Evolutionary conservation across 2,888 invertebrate species (phyloP).

Genomic region (Hydrotaea cyrtoneurina): DNA sequence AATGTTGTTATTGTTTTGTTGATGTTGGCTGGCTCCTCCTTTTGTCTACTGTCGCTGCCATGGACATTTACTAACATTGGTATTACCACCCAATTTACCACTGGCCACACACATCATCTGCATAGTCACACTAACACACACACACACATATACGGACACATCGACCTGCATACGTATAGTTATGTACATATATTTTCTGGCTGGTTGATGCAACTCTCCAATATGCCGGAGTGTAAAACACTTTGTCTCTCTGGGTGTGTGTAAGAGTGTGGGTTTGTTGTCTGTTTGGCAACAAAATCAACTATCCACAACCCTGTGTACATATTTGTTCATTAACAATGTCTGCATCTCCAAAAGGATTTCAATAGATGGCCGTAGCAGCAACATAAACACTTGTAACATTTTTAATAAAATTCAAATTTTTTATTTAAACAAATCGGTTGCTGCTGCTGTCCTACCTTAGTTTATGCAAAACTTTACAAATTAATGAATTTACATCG

Average conservation of each 20-base stretch:
- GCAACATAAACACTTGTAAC: constrained; percentile 14
- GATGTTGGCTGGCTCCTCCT: constrained; percentile 23
- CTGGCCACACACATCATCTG: constrained; percentile 41
- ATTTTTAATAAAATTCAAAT: constrained; percentile 53
- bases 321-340: constrained; percentile 68
- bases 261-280: not conserved
- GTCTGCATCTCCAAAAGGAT: constrained; percentile 37
- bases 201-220: no score
- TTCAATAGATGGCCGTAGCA: not conserved
- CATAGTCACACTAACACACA: constrained; percentile 32
- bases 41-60: not conserved
- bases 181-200: no score
- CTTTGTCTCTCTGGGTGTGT: not conserved
- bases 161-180: no score
- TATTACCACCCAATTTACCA: constrained; percentile 63
- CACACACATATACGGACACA: not conserved
- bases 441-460: not conserved
- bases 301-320: constrained; percentile 7
- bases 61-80: constrained; percentile 47
- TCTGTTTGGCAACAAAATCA: not conserved
- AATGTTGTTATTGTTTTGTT: constrained; percentile 1
- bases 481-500: constrained; percentile 58
- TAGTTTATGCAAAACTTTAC: constrained; percentile 52
- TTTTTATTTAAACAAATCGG: constrained; percentile 51
- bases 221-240: no score